These are phyloP conservation scores for Aphrocallistes beatrix DNA, from an alignment of 37 sponge, comb jelly and placozoan genomes.

Conservation along the genomic window DNA sequence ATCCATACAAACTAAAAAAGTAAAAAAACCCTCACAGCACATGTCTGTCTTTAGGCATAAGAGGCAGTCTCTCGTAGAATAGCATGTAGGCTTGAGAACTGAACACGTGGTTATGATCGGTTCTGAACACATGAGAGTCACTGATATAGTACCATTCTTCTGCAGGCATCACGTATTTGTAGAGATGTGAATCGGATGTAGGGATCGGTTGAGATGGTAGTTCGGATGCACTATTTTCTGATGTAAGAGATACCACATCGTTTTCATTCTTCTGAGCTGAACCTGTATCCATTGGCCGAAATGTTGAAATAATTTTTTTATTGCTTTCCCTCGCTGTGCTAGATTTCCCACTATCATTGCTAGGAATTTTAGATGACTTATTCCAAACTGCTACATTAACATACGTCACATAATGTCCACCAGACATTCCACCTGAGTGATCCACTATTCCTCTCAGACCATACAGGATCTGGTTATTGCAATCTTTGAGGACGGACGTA, in stretches of 20 bases:
- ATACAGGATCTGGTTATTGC: conserved; percentile 37
- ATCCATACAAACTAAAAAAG: no score
- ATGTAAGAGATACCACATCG: no score
- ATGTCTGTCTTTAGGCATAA: not conserved
- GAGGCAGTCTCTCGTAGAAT: conserved; percentile 76
- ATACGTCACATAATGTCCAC: no score
- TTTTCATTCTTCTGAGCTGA: not conserved
- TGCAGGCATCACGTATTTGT: not conserved
- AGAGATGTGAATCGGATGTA: no score
- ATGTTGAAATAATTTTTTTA: not conserved
- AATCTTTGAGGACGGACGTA: conserved; percentile 15
- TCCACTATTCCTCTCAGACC: conserved; percentile 76
- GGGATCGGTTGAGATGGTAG: no score
- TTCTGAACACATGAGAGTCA: conserved; percentile 57
- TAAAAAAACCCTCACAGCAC: no score
- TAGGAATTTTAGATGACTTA: not conserved
- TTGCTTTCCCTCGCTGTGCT: no score
- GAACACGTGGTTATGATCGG: conserved; percentile 37
- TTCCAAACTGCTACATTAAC: no score
- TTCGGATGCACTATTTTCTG: no score
- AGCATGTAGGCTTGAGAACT: conserved; percentile 79
- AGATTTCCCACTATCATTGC: no score
- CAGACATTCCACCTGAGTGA: conserved; percentile 65
- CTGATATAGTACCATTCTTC: conserved; percentile 84
- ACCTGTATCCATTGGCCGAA: not conserved